Conservation (phyloP, 1,140 invertebrate genomes). For the Chironomus tepperi region DNA sequence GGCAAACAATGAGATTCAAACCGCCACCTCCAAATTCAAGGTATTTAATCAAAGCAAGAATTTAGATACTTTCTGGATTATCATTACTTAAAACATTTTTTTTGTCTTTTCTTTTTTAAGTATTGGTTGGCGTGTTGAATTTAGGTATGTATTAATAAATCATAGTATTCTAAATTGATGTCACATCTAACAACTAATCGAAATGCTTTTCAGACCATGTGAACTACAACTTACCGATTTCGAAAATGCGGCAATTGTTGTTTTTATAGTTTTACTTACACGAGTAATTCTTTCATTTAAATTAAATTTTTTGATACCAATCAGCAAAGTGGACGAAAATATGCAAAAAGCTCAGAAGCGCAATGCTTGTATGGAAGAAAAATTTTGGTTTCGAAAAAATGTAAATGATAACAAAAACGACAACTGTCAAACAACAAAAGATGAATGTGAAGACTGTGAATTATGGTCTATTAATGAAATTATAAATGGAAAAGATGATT, state of each 20-base stretch:
- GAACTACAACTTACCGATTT: slow-evolving; percentile 98
- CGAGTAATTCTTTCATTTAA: slow-evolving; percentile 94
- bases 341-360: slow-evolving; percentile 89
- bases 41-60: too few relatives aligned
- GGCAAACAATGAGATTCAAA: slow-evolving; percentile 99
- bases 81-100: too few relatives aligned
- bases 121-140: slow-evolving; percentile 99
- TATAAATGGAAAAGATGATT: slow-evolving; percentile 94
- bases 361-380: slow-evolving; percentile 71
- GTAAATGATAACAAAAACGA: slow-evolving; percentile 40
- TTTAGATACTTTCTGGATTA: too few relatives aligned
- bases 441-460: slow-evolving; percentile 45
- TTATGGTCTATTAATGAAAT: slow-evolving; percentile 92
- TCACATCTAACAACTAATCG: too few relatives aligned
- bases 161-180: too few relatives aligned
- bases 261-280: slow-evolving; percentile 94
- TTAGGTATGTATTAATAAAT: slow-evolving; percentile 38
- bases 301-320: slow-evolving; percentile 93
- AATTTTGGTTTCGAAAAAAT: slow-evolving; percentile 88
- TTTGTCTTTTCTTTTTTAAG: slow-evolving; percentile 35
- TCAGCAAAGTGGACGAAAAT: slow-evolving; percentile 98
- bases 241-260: slow-evolving; percentile 99
- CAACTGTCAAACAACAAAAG: slow-evolving; percentile 33
- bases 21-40: slow-evolving; percentile 87
- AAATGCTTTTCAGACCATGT: slow-evolving; percentile 62